These are phyloP conservation scores for Drosophila eugracilis DNA, from an alignment of 1,140 invertebrate species.

Conservation along the genomic window DNA sequence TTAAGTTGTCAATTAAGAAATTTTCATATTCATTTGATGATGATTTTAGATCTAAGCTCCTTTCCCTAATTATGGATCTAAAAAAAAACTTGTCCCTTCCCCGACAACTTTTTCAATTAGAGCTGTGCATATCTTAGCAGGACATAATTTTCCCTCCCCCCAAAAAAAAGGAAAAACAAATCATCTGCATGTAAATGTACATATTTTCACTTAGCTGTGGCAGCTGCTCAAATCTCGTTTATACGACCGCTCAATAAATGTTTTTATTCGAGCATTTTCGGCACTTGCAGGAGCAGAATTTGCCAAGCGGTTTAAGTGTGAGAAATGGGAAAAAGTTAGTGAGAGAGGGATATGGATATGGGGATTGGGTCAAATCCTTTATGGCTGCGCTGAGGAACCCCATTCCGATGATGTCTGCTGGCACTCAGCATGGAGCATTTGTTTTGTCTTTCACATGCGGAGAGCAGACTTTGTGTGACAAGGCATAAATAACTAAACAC, in stretches of 20 bases:
- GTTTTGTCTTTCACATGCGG: conserved; percentile 60
- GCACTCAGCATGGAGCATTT: conserved; percentile 56
- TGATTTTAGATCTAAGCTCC: background rate
- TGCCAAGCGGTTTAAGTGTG: conserved; percentile 23
- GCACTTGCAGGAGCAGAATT: conserved; percentile 1
- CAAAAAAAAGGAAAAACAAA: background rate
- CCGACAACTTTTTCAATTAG: conserved; percentile 51
- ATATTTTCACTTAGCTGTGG: conserved; percentile 26
- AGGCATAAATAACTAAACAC: conserved; percentile 83
- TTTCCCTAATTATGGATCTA: conserved; percentile 25
- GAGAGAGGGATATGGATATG: too few relatives aligned
- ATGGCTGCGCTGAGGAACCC: conserved; percentile 17
- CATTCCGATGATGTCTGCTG: conserved; percentile 37
- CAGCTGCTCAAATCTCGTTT: conserved; percentile 44
- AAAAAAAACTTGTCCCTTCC: conserved; percentile 2
- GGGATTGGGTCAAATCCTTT: conserved; percentile 64
- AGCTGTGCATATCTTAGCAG: conserved; percentile 26
- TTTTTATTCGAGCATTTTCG: conserved; percentile 58
- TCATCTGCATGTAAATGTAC: conserved; percentile 29
- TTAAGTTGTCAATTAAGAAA: background rate
- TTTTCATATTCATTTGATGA: background rate
- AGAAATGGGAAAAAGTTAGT: conserved; percentile 32
- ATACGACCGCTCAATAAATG: conserved; percentile 57
- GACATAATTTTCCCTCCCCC: conserved; percentile 33
- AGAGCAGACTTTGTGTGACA: conserved; percentile 68